These are phyloP conservation scores for Bombylius discolor DNA, from an alignment of 2,888 invertebrate species.

Conservation along the genomic window DNA sequence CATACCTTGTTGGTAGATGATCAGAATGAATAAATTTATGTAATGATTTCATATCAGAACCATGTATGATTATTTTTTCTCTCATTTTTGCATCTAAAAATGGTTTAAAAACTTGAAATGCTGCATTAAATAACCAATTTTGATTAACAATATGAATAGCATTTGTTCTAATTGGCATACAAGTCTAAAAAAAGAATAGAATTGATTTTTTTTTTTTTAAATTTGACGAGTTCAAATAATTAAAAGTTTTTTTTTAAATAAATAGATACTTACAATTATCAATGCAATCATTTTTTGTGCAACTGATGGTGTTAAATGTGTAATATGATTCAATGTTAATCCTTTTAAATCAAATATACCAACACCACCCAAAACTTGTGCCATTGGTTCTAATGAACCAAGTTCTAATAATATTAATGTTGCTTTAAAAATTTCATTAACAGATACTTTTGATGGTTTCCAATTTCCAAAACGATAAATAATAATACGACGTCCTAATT, in stretches of 20 bases:
- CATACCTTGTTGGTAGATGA: slow-evolving; percentile 48
- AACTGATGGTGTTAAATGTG: slow-evolving; percentile 58
- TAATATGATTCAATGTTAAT: slow-evolving; percentile 55
- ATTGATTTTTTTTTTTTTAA: neutral
- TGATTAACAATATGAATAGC: slow-evolving; percentile 69
- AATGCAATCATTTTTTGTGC: slow-evolving; percentile 55
- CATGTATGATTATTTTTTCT: slow-evolving; percentile 47
- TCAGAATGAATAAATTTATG: slow-evolving; percentile 60
- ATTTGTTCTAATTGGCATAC: slow-evolving; percentile 58
- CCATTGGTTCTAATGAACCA: slow-evolving; percentile 58
- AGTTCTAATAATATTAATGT: slow-evolving; percentile 58
- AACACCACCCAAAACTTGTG: slow-evolving; percentile 64
- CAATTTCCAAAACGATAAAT: slow-evolving; percentile 63
- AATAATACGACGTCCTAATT: slow-evolving; percentile 53
- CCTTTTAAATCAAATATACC: slow-evolving; percentile 63
- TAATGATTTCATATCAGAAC: slow-evolving; percentile 54
- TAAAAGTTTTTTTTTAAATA: no score
- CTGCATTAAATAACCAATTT: slow-evolving; percentile 68
- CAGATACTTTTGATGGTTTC: slow-evolving; percentile 51
- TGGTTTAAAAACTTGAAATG: slow-evolving; percentile 66
- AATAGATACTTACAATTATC: slow-evolving; percentile 47
- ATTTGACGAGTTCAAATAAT: no score
- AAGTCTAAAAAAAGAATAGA: slow-evolving; percentile 38
- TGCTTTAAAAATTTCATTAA: slow-evolving; percentile 59
- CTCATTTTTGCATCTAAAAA: slow-evolving; percentile 55